Percentiles rank a stretch among this genome's conserved stretches.
Evolutionary conservation across 2,888 invertebrate genomes (phyloP).

Genomic region (Galerucella calmariensis): DNA sequence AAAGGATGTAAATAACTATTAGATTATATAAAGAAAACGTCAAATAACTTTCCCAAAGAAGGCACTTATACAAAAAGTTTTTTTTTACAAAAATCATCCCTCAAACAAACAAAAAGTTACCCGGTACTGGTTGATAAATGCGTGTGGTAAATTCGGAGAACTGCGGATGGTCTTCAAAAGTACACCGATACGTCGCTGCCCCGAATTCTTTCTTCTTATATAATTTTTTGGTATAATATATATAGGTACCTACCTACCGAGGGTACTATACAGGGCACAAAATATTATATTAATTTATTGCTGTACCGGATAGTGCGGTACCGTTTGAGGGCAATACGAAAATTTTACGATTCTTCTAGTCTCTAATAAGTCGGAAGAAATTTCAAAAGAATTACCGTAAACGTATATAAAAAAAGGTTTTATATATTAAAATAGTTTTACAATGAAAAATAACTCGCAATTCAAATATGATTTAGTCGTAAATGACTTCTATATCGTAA

Average conservation of each 20-base stretch:
- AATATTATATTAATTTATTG: constrained; percentile 25
- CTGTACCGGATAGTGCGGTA: not conserved
- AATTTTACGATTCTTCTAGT: not conserved
- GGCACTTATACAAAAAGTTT: no score
- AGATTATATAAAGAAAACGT: no score
- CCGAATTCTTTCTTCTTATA: constrained; percentile 19
- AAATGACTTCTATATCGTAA: no score
- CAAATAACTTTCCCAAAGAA: no score
- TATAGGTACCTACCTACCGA: not conserved
- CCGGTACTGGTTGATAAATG: constrained; percentile 23
- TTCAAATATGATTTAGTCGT: no score
- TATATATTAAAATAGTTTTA: no score
- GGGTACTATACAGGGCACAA: not conserved
- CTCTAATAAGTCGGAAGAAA: not conserved
- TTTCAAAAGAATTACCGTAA: not conserved
- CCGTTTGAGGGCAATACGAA: not conserved
- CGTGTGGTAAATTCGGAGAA: constrained; percentile 35
- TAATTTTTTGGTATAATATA: constrained; percentile 7
- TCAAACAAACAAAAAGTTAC: no score
- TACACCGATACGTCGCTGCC: not conserved
- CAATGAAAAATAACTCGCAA: no score
- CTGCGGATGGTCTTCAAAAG: constrained; percentile 20
- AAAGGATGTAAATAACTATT: no score
- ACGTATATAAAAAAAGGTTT: not conserved
- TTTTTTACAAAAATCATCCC: no score